A percentile compares a stretch with the other conserved stretches of the same genome.
Conservation (phyloP, 2,888 invertebrate genomes). For the Leucophora obtusa region DNA sequence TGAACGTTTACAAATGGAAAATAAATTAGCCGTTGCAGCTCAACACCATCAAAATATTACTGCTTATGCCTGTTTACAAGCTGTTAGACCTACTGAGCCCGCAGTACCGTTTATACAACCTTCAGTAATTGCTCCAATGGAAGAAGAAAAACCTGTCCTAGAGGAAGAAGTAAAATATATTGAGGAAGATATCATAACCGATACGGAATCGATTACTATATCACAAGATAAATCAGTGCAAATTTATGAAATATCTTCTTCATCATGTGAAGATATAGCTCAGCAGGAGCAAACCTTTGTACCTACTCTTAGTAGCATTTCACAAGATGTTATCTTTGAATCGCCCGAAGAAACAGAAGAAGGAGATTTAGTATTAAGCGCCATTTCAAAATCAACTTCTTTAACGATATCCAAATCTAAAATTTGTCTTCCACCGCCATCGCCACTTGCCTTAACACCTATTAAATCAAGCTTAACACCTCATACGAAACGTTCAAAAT, state of each 20-base stretch:
- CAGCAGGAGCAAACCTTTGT: slow-evolving; percentile 64
- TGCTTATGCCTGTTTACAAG: slow-evolving; percentile 49
- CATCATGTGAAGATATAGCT: slow-evolving; percentile 65
- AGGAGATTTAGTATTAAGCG: background rate
- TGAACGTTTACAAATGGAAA: slow-evolving; percentile 69
- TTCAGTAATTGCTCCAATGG: background rate
- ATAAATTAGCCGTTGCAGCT: slow-evolving; percentile 42
- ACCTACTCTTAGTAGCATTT: slow-evolving; percentile 8
- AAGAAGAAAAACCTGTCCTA: slow-evolving; percentile 10
- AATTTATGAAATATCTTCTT: slow-evolving; percentile 84
- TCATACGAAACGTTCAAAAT: slow-evolving; percentile 33
- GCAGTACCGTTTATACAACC: background rate
- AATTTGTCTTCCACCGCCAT: slow-evolving; percentile 18
- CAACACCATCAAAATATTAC: slow-evolving; percentile 38
- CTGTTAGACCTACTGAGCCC: background rate
- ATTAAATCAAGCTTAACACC: slow-evolving; percentile 8
- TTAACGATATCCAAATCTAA: slow-evolving; percentile 8
- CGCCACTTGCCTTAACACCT: slow-evolving; percentile 24
- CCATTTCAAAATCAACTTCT: background rate
- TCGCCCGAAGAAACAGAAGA: background rate
- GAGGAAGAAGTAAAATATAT: slow-evolving; percentile 4
- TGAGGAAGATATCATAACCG: slow-evolving; percentile 14
- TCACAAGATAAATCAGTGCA: slow-evolving; percentile 80
- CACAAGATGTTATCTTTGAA: slow-evolving; percentile 38
- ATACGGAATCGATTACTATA: background rate